Evolutionary conservation across 2,113 vertebrate species (phyloP).

Genomic region (Porphyrio hochstetteri): DNA sequence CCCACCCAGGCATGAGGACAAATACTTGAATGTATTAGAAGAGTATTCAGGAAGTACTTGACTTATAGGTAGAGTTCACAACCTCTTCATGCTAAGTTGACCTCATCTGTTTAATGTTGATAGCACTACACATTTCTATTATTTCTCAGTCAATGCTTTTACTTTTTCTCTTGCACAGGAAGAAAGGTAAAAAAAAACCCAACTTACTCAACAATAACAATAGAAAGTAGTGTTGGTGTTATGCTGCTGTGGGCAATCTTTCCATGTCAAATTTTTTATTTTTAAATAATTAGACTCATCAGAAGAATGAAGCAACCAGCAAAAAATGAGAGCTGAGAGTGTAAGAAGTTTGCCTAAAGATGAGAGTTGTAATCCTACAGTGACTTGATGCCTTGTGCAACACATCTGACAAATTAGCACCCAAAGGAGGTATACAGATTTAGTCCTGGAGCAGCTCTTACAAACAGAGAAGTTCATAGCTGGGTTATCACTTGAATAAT

Average conservation of each 20-base stretch:
- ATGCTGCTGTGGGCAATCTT: neutral
- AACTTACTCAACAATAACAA: neutral
- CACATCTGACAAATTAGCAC: neutral
- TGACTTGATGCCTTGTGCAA: neutral
- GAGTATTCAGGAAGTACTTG: neutral
- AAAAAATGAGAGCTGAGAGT: neutral
- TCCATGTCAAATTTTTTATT: neutral
- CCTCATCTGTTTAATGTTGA: neutral
- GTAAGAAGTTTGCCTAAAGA: neutral
- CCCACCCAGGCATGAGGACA: neutral
- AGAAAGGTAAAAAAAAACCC: neutral
- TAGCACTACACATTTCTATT: accelerated
- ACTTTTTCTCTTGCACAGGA: neutral
- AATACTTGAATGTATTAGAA: neutral
- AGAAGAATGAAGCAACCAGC: neutral
- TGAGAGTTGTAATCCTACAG: neutral
- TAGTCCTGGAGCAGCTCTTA: neutral
- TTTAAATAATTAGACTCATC: neutral
- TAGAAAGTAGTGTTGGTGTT: neutral
- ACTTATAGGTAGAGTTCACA: neutral
- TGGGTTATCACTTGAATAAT: neutral
- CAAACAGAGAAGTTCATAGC: neutral
- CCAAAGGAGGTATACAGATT: neutral
- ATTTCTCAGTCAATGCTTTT: neutral
- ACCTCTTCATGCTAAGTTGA: neutral